Conservation (phyloP, 35 echinoderm and acorn worm species). For the Apostichopus parvimensis region DNA sequence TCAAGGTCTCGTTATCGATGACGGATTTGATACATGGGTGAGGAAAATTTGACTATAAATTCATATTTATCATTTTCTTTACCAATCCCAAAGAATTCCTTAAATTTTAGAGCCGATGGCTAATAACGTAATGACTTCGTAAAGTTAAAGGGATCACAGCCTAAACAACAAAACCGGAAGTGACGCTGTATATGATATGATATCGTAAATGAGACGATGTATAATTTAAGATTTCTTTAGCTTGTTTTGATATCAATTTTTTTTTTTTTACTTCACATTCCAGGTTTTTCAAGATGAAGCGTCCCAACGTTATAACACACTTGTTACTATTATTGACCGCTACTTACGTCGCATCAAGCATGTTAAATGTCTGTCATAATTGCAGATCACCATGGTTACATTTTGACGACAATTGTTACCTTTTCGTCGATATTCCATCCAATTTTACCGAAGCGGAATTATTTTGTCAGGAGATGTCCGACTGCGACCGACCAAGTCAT, state of each 20-base stretch:
- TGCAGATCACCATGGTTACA: constrained; percentile 14
- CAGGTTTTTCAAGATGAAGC: background rate
- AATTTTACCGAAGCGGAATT: constrained; percentile 36
- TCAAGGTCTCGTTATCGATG: no score
- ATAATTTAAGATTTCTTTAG: background rate
- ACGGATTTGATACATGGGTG: no score
- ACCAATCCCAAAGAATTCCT: no score
- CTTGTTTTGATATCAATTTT: background rate
- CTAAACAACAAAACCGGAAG: no score
- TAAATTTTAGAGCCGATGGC: no score
- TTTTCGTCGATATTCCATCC: constrained; percentile 13
- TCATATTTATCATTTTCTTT: no score
- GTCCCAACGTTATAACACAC: background rate
- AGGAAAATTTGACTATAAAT: no score
- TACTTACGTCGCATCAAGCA: background rate
- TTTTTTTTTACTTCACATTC: background rate
- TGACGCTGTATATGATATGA: background rate
- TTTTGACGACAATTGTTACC: constrained; percentile 42
- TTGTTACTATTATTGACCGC: background rate
- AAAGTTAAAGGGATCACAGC: no score
- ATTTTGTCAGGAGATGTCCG: constrained; percentile 16
- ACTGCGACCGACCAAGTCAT: constrained; percentile 33
- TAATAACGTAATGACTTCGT: no score
- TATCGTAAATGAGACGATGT: background rate
- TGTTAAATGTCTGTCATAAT: background rate